phyloP scores from a whole-genome alignment of 2,797 vertebrate genomes.

The Odontamblyopus rebecca region DNA sequence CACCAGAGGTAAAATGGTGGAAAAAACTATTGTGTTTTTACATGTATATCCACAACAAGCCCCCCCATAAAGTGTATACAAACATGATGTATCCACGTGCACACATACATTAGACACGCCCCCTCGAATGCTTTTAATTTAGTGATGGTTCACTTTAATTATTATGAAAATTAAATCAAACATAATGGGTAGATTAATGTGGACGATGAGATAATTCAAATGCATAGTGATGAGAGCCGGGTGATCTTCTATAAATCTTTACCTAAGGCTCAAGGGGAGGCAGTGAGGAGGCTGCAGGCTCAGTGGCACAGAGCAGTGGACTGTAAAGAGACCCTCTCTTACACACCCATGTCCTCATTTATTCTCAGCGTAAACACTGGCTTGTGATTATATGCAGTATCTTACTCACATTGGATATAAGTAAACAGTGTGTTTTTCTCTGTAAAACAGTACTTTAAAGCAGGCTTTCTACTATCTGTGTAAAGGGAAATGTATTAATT shows the following conservation, averaged over 20 bases:
- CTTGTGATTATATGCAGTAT: background rate
- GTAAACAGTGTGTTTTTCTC: too few species aligned
- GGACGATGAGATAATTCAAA: slow-evolving; percentile 78
- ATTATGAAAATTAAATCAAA: slow-evolving; percentile 83
- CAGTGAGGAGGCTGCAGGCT: slow-evolving; percentile 33
- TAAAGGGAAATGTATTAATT: background rate
- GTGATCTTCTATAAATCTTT: slow-evolving; percentile 76
- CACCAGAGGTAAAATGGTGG: slow-evolving; percentile 10
- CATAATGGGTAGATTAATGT: slow-evolving; percentile 80
- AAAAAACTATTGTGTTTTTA: slow-evolving; percentile 44
- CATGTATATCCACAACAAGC: slow-evolving; percentile 51
- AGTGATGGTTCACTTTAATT: slow-evolving; percentile 82
- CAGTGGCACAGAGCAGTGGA: slow-evolving; percentile 16
- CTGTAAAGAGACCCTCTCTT: slow-evolving; percentile 36
- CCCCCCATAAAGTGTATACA: slow-evolving; percentile 14
- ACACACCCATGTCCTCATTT: slow-evolving; percentile 24
- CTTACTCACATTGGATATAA: background rate
- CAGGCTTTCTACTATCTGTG: too few species aligned
- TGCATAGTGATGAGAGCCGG: slow-evolving; percentile 62
- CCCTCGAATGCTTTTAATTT: slow-evolving; percentile 70
- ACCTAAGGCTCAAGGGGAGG: slow-evolving; percentile 47
- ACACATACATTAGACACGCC: slow-evolving; percentile 27
- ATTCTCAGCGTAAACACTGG: background rate
- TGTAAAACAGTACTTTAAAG: too few species aligned
- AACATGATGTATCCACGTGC: slow-evolving; percentile 17